These are phyloP conservation scores for Noctua comes DNA, from an alignment of 2,888 invertebrate species.

Conservation along the genomic window DNA sequence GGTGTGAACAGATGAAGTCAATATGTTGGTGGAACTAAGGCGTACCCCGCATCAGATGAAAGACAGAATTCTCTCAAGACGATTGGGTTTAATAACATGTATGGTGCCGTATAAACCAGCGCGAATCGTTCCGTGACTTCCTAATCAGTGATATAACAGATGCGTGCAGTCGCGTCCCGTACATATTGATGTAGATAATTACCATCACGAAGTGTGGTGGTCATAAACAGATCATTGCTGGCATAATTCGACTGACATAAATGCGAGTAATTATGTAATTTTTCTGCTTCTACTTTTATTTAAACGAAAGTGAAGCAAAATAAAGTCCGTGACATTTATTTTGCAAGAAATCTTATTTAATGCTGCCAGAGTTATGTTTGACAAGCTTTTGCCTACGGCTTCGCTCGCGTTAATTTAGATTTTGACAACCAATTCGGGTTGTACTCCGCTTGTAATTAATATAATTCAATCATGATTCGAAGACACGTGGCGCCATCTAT, in stretches of 20 bases:
- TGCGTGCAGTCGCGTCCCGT: not conserved
- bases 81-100: not conserved
- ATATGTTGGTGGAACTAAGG: not conserved
- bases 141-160: not conserved
- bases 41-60: not conserved
- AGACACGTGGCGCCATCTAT: too few relatives aligned
- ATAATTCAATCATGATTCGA: too few relatives aligned
- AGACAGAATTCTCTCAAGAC: not conserved
- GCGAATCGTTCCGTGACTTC: not conserved
- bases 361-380: not conserved
- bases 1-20: not conserved
- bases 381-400: too few relatives aligned
- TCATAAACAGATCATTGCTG: not conserved
- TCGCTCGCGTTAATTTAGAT: too few relatives aligned
- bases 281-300: not conserved
- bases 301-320: too few relatives aligned
- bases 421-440: too few relatives aligned
- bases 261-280: not conserved
- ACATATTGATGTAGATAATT: not conserved
- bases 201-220: not conserved
- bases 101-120: not conserved
- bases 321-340: not conserved
- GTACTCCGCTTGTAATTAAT: too few relatives aligned
- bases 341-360: not conserved
- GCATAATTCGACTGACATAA: not conserved